phyloP scores from a whole-genome alignment of 64 coral and sea anemone species.

The Montipora capricornis region DNA sequence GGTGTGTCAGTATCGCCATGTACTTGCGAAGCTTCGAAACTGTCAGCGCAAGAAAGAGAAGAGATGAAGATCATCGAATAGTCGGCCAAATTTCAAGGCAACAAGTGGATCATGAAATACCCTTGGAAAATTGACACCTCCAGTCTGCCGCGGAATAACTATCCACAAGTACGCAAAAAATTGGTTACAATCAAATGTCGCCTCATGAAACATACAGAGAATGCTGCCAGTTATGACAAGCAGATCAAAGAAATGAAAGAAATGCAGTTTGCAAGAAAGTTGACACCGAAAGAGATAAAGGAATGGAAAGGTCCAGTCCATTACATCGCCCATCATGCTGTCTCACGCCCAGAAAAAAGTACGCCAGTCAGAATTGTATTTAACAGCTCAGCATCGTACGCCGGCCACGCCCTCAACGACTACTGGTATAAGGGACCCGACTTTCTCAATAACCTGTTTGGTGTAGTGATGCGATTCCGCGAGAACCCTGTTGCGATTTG shows the following conservation, averaged over 20 bases:
- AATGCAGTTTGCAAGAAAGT: constrained; percentile 33
- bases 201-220: not conserved
- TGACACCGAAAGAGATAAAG: constrained; percentile 2
- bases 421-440: constrained; percentile 33
- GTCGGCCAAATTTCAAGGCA: constrained; percentile 33
- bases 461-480: constrained; percentile 35
- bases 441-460: constrained; percentile 44
- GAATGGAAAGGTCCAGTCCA: constrained; percentile 5
- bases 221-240: constrained; percentile 9
- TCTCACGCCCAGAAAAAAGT: not conserved
- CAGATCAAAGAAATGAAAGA: constrained; percentile 55
- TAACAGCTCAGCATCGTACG: constrained; percentile 20
- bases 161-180: constrained; percentile 32
- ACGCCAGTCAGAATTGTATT: constrained; percentile 31
- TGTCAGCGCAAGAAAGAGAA: constrained; percentile 52
- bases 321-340: not conserved
- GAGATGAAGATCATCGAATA: constrained; percentile 59
- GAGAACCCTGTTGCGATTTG: not conserved
- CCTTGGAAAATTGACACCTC: constrained; percentile 13
- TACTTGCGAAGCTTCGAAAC: constrained; percentile 48
- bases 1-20: constrained; percentile 70
- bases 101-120: constrained; percentile 67
- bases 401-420: constrained; percentile 29
- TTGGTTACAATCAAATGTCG: not conserved
- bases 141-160: constrained; percentile 25